A percentile compares a stretch with the other conserved stretches of the same genome.
These are phyloP conservation scores for Peribatodes rhomboidaria DNA, from an alignment of 2,888 invertebrate genomes.

Conservation along the genomic window DNA sequence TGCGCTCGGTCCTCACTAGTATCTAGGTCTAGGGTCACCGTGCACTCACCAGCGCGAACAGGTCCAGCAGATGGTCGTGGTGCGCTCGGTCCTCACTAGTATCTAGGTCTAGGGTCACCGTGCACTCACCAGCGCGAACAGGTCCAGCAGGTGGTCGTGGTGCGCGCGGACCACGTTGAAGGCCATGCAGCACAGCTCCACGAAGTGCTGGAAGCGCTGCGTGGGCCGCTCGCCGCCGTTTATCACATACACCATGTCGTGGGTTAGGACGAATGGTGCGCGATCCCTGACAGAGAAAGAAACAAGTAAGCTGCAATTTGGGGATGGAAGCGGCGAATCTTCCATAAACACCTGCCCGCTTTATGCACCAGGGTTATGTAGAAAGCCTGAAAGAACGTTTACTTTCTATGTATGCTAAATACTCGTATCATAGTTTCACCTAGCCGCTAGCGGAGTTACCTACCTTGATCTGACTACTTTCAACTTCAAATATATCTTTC, in stretches of 20 bases:
- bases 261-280: constrained; percentile 98
- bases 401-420: too few relatives aligned
- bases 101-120: not conserved
- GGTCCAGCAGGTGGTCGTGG: constrained; percentile 95
- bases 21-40: not conserved
- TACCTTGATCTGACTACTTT: too few relatives aligned
- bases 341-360: too few relatives aligned
- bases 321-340: not conserved
- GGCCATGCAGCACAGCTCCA: constrained; percentile 99
- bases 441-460: too few relatives aligned
- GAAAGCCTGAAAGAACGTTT: too few relatives aligned
- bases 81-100: constrained; percentile 97
- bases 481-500: too few relatives aligned
- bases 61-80: constrained; percentile 95
- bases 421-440: too few relatives aligned
- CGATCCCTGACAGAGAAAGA: constrained; percentile 91
- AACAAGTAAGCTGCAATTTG: not conserved
- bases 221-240: constrained; percentile 98
- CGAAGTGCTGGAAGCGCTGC: constrained; percentile 98
- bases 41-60: constrained; percentile 93
- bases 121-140: constrained; percentile 93
- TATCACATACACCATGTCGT: constrained; percentile 99
- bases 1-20: too few relatives aligned
- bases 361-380: too few relatives aligned
- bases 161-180: constrained; percentile 98